These are phyloP conservation scores for Oxystoma pomonae DNA, from an alignment of 2,888 invertebrate genomes.

Conservation along the genomic window DNA sequence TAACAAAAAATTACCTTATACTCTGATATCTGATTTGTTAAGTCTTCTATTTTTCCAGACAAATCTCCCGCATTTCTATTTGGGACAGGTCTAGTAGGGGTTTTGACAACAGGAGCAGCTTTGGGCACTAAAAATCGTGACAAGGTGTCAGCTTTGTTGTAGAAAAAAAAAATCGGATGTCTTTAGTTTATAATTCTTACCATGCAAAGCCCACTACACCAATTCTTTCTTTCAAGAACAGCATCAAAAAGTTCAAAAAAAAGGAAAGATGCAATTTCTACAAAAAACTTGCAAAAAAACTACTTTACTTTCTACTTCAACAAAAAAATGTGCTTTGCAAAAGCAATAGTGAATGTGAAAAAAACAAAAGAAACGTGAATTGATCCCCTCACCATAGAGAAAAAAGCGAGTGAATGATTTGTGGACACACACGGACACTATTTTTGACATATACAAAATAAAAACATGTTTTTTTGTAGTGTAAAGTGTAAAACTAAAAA, in stretches of 20 bases:
- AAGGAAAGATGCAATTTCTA: no score
- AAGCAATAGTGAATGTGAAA: background rate
- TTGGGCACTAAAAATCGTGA: constrained; percentile 51
- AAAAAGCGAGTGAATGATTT: background rate
- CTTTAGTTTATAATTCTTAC: no score
- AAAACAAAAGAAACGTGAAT: background rate
- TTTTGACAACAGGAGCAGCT: constrained; percentile 48
- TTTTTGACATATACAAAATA: no score
- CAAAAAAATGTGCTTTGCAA: background rate
- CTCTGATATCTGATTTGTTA: constrained; percentile 53
- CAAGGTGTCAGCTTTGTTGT: no score
- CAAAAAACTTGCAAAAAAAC: no score
- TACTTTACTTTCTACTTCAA: no score
- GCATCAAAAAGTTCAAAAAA: no score
- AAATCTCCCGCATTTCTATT: constrained; percentile 51
- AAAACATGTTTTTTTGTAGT: background rate
- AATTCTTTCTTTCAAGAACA: no score
- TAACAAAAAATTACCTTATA: constrained; percentile 43
- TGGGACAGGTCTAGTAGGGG: constrained; percentile 39
- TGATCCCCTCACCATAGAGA: no score
- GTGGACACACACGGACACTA: background rate
- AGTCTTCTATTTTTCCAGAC: constrained; percentile 55
- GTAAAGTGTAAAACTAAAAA: no score
- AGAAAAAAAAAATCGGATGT: no score
- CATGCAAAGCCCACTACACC: no score